Evolutionary conservation across 2,797 vertebrate species (phyloP).

Genomic region (Anabacerthia variegaticeps): DNA sequence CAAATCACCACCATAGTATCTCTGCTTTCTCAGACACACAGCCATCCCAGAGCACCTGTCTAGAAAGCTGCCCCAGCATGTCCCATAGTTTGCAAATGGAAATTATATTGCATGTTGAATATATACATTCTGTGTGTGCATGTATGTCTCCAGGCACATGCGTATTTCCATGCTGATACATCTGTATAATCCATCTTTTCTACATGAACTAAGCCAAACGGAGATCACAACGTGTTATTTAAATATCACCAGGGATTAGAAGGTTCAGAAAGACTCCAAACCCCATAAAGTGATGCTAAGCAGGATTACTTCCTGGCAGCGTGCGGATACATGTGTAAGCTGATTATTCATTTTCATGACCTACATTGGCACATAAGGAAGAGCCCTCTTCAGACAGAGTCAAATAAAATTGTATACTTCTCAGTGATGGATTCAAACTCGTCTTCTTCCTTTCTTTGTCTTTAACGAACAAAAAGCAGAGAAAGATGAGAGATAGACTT

Average conservation of each 20-base stretch:
- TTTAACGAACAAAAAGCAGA: not conserved
- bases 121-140: not conserved
- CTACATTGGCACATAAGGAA: slow-evolving; percentile 41
- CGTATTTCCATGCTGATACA: not conserved
- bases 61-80: not conserved
- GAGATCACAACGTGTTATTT: slow-evolving; percentile 56
- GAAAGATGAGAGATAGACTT: slow-evolving; percentile 28
- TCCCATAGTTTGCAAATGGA: not conserved
- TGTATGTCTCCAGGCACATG: not conserved
- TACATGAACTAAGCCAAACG: slow-evolving; percentile 22
- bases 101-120: not conserved
- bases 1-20: not conserved
- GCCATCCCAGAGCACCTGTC: not conserved
- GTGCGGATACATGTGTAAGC: slow-evolving; percentile 66
- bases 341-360: slow-evolving; percentile 70
- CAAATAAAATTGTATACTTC: slow-evolving; percentile 43
- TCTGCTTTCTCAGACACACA: not conserved
- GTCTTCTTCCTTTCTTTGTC: not conserved
- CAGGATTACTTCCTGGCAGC: slow-evolving; percentile 67
- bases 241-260: slow-evolving; percentile 63
- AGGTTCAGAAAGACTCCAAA: slow-evolving; percentile 64
- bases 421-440: not conserved
- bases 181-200: slow-evolving; percentile 10
- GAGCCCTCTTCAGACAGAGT: slow-evolving; percentile 13
- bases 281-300: slow-evolving; percentile 70